Conservation (phyloP, 2,113 vertebrate species). For the Lonchura striata region DNA sequence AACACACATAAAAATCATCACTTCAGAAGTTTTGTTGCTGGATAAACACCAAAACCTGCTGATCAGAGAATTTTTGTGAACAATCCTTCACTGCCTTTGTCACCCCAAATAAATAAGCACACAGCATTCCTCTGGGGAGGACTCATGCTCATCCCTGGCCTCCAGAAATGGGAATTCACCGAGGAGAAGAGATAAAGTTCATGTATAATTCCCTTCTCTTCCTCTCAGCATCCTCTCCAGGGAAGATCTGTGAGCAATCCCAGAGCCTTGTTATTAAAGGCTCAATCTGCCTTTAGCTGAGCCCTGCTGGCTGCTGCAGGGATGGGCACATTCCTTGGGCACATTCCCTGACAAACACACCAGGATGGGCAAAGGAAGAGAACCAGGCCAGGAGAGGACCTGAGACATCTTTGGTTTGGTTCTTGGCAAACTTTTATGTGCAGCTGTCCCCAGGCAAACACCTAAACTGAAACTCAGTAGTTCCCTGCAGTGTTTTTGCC, state of each 20-base stretch:
- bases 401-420: neutral
- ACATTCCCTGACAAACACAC: neutral
- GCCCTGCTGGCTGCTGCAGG: neutral
- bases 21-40: neutral
- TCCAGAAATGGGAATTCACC: slow-evolving; percentile 13
- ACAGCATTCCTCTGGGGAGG: neutral
- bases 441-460: neutral
- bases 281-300: neutral
- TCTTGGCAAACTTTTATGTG: neutral
- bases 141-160: neutral
- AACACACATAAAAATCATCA: neutral
- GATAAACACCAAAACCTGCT: neutral
- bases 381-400: neutral
- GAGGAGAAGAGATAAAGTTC: neutral
- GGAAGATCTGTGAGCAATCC: neutral
- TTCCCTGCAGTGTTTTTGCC: neutral
- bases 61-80: neutral
- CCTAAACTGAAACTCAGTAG: neutral
- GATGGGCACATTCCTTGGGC: neutral
- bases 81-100: neutral
- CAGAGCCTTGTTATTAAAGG: neutral
- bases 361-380: neutral
- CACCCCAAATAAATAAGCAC: neutral
- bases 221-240: neutral
- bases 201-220: neutral